phyloP scores from a whole-genome alignment of 53 echinoderm and acorn worm genomes.

The Echinometra lucunter region DNA sequence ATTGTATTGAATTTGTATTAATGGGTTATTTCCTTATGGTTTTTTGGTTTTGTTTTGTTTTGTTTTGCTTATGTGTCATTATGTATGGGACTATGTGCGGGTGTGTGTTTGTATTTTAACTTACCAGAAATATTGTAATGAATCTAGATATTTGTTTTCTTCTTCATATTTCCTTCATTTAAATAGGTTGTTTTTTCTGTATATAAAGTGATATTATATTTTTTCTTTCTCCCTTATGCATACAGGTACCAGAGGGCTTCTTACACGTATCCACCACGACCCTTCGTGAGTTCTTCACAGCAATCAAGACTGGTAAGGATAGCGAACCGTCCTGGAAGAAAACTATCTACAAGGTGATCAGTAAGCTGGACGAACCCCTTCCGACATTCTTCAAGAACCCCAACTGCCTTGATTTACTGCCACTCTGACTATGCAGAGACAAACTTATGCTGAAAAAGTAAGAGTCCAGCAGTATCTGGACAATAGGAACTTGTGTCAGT shows the following conservation, averaged over 20 bases:
- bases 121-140: no score
- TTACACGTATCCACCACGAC: slow-evolving; percentile 87
- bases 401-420: slow-evolving; percentile 90
- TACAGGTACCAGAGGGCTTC: slow-evolving; percentile 92
- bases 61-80: no score
- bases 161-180: background rate
- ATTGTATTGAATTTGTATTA: no score
- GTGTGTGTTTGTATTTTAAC: no score
- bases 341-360: slow-evolving; percentile 98
- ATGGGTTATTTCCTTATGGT: no score
- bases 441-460: no score
- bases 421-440: slow-evolving; percentile 9
- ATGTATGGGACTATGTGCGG: no score
- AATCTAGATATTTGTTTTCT: no score
- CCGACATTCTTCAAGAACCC: slow-evolving; percentile 94
- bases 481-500: background rate
- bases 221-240: slow-evolving; percentile 22
- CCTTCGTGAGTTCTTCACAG: slow-evolving; percentile 92
- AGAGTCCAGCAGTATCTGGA: background rate
- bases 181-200: background rate
- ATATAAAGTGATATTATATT: background rate
- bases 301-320: slow-evolving; percentile 86
- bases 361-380: slow-evolving; percentile 94
- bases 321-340: slow-evolving; percentile 97
- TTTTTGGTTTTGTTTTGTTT: no score